Conservation (phyloP, 2,113 vertebrate genomes). For the Ellobius talpinus region DNA sequence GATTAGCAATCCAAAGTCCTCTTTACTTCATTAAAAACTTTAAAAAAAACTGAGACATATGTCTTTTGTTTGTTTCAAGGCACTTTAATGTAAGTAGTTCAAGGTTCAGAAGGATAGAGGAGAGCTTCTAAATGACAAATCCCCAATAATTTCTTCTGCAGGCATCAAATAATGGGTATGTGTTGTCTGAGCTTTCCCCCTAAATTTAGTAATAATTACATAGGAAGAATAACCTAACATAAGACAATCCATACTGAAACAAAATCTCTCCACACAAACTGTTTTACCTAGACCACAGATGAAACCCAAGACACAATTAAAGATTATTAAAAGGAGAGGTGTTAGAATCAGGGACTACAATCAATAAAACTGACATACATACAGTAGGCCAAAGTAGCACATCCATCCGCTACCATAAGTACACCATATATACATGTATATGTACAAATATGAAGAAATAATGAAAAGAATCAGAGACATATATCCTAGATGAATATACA, state of each 20-base stretch:
- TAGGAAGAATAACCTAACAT: conserved; percentile 9
- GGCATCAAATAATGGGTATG: background rate
- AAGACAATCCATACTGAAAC: conserved; percentile 15
- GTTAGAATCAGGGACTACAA: background rate
- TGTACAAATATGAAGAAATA: background rate
- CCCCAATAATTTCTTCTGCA: background rate
- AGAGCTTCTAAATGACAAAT: background rate
- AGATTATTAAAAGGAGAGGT: conserved; percentile 1
- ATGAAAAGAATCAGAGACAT: background rate
- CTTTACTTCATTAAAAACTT: conserved; percentile 52
- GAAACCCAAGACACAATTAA: conserved; percentile 48
- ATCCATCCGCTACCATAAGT: background rate
- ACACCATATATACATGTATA: no score
- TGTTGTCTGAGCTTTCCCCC: conserved; percentile 5
- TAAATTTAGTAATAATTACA: conserved; percentile 31
- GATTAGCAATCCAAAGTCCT: conserved; percentile 48
- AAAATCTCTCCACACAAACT: conserved; percentile 6
- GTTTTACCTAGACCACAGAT: conserved; percentile 16
- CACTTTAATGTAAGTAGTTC: background rate
- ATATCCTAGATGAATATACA: background rate
- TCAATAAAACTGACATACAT: conserved; percentile 33
- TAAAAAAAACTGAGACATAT: background rate
- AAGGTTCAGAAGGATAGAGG: conserved; percentile 21
- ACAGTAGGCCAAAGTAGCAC: conserved; percentile 12
- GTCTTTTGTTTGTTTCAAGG: background rate